phyloP scores from a whole-genome alignment of 1,140 invertebrate species.

The Dendrolimus punctatus region DNA sequence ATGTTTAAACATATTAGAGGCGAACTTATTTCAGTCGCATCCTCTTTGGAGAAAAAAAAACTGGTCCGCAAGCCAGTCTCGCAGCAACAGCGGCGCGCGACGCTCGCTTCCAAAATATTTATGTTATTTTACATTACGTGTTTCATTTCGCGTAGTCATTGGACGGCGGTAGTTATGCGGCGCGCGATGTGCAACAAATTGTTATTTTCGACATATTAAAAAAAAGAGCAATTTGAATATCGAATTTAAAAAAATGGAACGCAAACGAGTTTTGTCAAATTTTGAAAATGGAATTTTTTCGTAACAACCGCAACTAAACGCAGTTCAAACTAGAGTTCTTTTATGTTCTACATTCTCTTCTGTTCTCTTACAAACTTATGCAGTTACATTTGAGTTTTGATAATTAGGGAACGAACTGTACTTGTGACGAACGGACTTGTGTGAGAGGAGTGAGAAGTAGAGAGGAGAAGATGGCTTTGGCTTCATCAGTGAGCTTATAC shows the following conservation, averaged over 20 bases:
- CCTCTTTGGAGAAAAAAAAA: slow-evolving; percentile 58
- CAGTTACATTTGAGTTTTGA: slow-evolving; percentile 51
- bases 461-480: slow-evolving; percentile 65
- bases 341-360: slow-evolving; percentile 32
- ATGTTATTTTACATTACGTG: slow-evolving; percentile 66
- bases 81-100: slow-evolving; percentile 53
- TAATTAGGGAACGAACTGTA: slow-evolving; percentile 46
- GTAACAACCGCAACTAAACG: slow-evolving; percentile 53
- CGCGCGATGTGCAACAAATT: slow-evolving; percentile 58
- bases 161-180: slow-evolving; percentile 50
- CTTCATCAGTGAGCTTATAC: slow-evolving; percentile 71
- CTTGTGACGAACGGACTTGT: slow-evolving; percentile 33
- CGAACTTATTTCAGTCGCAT: slow-evolving; percentile 51
- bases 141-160: slow-evolving; percentile 68
- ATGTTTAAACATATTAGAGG: slow-evolving; percentile 26
- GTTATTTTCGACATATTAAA: slow-evolving; percentile 55
- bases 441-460: slow-evolving; percentile 25
- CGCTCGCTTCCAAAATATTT: slow-evolving; percentile 51
- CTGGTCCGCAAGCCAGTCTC: slow-evolving; percentile 39
- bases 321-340: slow-evolving; percentile 62
- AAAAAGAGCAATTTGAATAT: slow-evolving; percentile 6
- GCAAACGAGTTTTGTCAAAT: neutral
- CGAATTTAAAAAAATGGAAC: too few species aligned
- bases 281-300: slow-evolving; percentile 16
- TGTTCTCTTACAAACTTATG: slow-evolving; percentile 39